These are phyloP conservation scores for Periplaneta americana DNA, from an alignment of 1,140 invertebrate species.

Conservation along the genomic window DNA sequence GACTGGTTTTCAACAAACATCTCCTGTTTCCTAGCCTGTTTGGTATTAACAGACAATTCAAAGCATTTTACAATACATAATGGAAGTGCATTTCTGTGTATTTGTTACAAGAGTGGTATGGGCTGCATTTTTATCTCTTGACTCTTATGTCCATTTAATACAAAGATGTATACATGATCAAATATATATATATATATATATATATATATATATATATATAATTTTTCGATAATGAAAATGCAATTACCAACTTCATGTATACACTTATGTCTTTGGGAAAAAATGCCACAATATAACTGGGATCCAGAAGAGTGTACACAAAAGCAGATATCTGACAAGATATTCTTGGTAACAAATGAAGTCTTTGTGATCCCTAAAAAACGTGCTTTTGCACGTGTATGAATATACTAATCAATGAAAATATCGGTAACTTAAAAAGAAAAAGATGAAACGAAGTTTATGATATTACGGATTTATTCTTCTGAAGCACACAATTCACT, in stretches of 20 bases:
- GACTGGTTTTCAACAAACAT: neutral
- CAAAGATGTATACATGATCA: neutral
- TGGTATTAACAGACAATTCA: neutral
- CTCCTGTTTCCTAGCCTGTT: neutral
- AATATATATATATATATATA: neutral
- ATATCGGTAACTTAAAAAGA: too few relatives aligned
- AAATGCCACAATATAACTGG: neutral
- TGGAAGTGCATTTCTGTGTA: neutral
- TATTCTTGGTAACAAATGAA: too few relatives aligned
- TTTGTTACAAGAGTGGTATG: neutral
- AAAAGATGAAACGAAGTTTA: too few relatives aligned
- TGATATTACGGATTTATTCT: too few relatives aligned
- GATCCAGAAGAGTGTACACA: neutral
- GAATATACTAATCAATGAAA: too few relatives aligned
- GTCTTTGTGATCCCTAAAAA: too few relatives aligned
- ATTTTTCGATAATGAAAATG: neutral
- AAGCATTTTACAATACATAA: neutral
- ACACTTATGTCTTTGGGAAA: neutral
- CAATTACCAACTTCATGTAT: neutral
- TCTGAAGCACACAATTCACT: too few relatives aligned
- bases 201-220: neutral
- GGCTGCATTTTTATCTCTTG: neutral
- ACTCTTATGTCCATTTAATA: neutral
- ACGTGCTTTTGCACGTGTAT: too few relatives aligned
- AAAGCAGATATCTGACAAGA: neutral